phyloP scores from a whole-genome alignment of 37 sponge, comb jelly and placozoan genomes.

The Chondrosia reniformis region DNA sequence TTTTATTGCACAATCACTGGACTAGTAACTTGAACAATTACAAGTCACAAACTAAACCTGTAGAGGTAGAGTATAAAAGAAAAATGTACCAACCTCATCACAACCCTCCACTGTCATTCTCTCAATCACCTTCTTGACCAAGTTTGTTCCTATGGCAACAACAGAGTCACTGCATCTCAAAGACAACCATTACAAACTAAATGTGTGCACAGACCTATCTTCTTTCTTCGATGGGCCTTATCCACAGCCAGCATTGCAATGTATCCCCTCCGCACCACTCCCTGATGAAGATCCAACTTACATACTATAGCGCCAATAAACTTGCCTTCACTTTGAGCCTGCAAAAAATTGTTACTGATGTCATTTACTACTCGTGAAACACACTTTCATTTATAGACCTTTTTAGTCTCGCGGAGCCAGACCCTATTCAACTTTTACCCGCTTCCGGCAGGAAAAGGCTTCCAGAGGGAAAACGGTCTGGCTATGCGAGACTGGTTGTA shows the following conservation, averaged over 20 bases:
- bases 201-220: conserved; percentile 67
- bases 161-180: not conserved
- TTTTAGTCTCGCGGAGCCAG: no score
- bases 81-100: conserved; percentile 64
- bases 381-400: no score
- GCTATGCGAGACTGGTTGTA: not conserved
- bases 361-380: no score
- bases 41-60: not conserved
- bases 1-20: not conserved
- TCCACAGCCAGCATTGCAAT: conserved; percentile 98
- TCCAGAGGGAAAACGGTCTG: no score
- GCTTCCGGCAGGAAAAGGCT: no score
- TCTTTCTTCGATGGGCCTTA: conserved; percentile 75
- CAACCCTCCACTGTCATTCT: conserved; percentile 84
- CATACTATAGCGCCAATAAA: conserved; percentile 95
- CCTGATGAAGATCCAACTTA: conserved; percentile 72
- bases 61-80: not conserved
- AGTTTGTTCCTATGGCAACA: conserved; percentile 63
- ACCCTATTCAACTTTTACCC: no score
- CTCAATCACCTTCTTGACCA: conserved; percentile 73
- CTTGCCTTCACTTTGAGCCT: conserved; percentile 64
- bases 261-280: conserved; percentile 76
- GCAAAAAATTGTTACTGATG: no score
- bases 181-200: not conserved
- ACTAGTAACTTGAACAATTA: not conserved